Conservation (phyloP, 2,797 vertebrate genomes). For the Oreonectes daqikongensis region DNA sequence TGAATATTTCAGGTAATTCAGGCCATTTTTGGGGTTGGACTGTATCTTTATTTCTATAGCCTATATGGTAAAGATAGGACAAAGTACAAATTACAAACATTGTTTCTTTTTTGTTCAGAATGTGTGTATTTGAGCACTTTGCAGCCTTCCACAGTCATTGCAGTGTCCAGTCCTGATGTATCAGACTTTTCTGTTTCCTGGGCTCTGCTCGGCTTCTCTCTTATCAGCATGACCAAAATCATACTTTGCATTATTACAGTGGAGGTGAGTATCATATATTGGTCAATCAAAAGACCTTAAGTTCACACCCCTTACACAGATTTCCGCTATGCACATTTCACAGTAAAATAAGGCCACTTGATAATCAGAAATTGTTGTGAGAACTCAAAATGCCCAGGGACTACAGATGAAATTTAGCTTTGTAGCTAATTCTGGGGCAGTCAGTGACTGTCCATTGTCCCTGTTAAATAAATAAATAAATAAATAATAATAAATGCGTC, state of each 20-base stretch:
- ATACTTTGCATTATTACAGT: slow-evolving; percentile 28
- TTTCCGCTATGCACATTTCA: neutral
- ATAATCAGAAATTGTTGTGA: too few relatives aligned
- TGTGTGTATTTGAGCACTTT: slow-evolving; percentile 15
- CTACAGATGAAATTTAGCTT: too few relatives aligned
- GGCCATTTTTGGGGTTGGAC: too few relatives aligned
- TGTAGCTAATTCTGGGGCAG: too few relatives aligned
- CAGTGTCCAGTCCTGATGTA: neutral
- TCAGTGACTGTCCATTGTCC: too few relatives aligned
- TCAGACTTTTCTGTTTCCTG: slow-evolving; percentile 25
- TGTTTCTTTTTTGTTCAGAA: slow-evolving; percentile 41
- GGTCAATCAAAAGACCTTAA: neutral
- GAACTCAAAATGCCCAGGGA: too few relatives aligned
- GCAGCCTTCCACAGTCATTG: neutral
- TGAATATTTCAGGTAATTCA: slow-evolving; percentile 51
- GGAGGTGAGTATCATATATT: slow-evolving; percentile 45
- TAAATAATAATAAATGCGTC: neutral
- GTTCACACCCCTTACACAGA: neutral
- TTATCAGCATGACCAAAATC: slow-evolving; percentile 43
- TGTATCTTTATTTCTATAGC: too few relatives aligned
- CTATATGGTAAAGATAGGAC: too few relatives aligned
- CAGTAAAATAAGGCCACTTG: too few relatives aligned
- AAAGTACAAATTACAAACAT: too few relatives aligned
- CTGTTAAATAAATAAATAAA: too few relatives aligned
- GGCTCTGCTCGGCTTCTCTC: slow-evolving; percentile 6